Percentiles rank a stretch among this genome's conserved stretches.
phyloP scores from a whole-genome alignment of 2,888 invertebrate species.

The Parnassius mnemosyne region DNA sequence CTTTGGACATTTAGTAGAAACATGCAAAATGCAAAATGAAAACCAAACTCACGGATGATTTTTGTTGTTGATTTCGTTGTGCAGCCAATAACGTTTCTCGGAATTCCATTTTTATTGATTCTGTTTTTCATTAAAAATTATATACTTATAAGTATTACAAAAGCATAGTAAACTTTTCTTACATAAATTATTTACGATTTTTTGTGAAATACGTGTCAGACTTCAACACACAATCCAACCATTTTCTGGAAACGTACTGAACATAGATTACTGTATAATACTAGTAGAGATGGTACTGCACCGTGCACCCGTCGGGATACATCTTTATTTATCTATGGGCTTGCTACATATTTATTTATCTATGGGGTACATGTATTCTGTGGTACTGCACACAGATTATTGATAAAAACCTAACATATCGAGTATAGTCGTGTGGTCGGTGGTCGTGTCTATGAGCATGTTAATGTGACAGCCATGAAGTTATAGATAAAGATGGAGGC shows the following conservation, averaged over 20 bases:
- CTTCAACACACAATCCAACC: conserved; percentile 67
- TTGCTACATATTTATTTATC: too few relatives aligned
- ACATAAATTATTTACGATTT: conserved; percentile 63
- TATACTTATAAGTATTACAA: conserved; percentile 39
- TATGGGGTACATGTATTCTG: too few relatives aligned
- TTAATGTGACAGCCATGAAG: too few relatives aligned
- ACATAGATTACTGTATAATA: conserved; percentile 36
- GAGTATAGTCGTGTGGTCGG: too few relatives aligned
- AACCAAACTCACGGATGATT: conserved; percentile 72
- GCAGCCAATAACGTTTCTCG: conserved; percentile 74
- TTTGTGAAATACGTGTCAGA: conserved; percentile 74
- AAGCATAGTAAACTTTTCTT: conserved; percentile 45
- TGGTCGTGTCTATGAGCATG: too few relatives aligned
- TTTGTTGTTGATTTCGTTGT: conserved; percentile 77
- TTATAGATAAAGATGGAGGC: too few relatives aligned
- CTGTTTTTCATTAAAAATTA: conserved; percentile 23
- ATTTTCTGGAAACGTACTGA: conserved; percentile 79
- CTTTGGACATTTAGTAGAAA: too few relatives aligned
- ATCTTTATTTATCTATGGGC: too few relatives aligned
- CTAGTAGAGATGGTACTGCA: too few relatives aligned
- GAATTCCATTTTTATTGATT: conserved; percentile 62
- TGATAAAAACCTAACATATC: too few relatives aligned
- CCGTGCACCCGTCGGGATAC: too few relatives aligned
- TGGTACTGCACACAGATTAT: too few relatives aligned
- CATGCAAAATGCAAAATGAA: conserved; percentile 29